Evolutionary conservation across 2,888 invertebrate species (phyloP), one percentile per base, ranked within the genome.

Genomic region (Dysmachus trigonus): DNA sequence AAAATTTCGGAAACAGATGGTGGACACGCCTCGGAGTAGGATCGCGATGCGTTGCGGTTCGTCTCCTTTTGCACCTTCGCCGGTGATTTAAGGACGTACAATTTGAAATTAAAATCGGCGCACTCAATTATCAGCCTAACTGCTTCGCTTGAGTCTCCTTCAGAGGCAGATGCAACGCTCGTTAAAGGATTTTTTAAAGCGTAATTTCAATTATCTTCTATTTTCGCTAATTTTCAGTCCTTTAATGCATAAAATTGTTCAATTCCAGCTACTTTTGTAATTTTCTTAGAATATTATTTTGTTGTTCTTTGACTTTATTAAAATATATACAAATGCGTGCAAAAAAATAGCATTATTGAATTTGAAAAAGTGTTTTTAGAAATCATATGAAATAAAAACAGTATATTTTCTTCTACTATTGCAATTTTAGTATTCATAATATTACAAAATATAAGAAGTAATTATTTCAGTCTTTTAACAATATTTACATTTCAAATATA

Each of bases 1-100:
- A 62, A 82, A 82, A 82, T 82, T 82, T 82, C 27, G 33, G 38
- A 41, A 83, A 83, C 83, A 83, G 83, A 83, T 83, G 83, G 83
- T 13, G 38, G 41, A 27, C 83, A 72, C 72, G 22, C 83, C 83
- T 71, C 71, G 38, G 27, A 22, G 15, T 27, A 72, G 38, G 72
- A 83, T 72, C 27, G 18, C 10, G 27, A 10, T 62, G 41, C 30
- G 22, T 81, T 2, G 81, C 35, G 38, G n/a, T 30, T 81, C 81
- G 15, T 33, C 81, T 62, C 13, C 62, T 62, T 18, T 27, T 62
- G 27, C 62, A 62, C 81, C 62, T 62, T 62, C 41, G 15, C 35
- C 38, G 27, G 38, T 83, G 83, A 83, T 83, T 83, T 83, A 81
- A 72, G 72, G 22, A 27, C 13, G 18, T 18, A 35, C 62, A 83